phyloP scores from a whole-genome alignment of 2,797 vertebrate species.

The Urocyon cinereoargenteus region DNA sequence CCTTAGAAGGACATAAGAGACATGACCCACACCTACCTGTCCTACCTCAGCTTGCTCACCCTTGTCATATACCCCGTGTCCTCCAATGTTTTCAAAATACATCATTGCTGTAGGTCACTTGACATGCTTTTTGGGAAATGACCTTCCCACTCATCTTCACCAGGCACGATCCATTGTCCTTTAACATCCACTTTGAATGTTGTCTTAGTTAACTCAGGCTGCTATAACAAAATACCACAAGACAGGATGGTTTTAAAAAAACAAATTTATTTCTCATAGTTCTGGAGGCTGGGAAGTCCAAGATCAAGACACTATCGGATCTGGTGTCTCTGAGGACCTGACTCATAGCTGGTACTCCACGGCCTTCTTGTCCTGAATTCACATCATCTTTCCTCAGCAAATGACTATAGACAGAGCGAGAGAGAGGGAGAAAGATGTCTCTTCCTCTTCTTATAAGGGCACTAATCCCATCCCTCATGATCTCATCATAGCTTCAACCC shows the following conservation, averaged over 20 bases:
- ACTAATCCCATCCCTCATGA: not conserved
- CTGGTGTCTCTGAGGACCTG: not conserved
- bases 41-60: not conserved
- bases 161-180: not conserved
- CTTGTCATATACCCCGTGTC: fast-evolving
- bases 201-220: not conserved
- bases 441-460: not conserved
- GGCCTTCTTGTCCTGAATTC: not conserved
- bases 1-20: not conserved
- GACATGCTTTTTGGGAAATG: not conserved
- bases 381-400: not conserved
- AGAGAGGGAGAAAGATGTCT: fast-evolving
- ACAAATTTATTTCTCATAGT: not conserved
- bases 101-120: not conserved
- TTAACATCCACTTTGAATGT: not conserved
- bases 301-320: not conserved
- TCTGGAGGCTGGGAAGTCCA: not conserved
- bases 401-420: not conserved
- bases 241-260: fast-evolving
- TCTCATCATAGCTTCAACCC: not conserved
- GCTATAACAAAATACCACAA: not conserved
- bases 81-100: not conserved
- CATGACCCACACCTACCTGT: fast-evolving
- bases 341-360: not conserved
- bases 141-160: not conserved